Evolutionary conservation across 2,888 invertebrate genomes (phyloP), one percentile per base, ranked within the genome.

Genomic region (Archips xylosteana): DNA sequence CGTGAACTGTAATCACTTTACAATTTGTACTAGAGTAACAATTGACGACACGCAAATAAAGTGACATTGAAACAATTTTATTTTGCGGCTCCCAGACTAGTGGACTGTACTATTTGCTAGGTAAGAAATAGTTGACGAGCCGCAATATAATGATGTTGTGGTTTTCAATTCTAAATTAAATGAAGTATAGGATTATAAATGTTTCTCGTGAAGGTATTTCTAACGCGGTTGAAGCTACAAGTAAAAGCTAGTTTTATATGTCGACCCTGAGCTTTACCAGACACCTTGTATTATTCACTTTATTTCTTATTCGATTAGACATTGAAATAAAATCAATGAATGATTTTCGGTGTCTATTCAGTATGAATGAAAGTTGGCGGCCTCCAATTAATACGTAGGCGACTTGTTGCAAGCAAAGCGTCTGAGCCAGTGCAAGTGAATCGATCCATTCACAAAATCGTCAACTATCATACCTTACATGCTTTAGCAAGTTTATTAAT

Each of bases 341-440:
- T 51, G n/a, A 15, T 54, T 54, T 64, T 34, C 32, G 49, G 51
- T 42, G 45, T 74, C 64, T 70, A 70, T 63, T 63, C 36, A 36
- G 83, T 86, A 90, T 94, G 92, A 94, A 94, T 92, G 94, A 94
- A 94, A 94, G 94, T 93, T 91, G 93, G 86, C 89, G 94, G 91
- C 94, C 94, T 94, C 92, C 90, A 85, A 76, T 78, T 76, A 73
- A 76, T 76, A 87, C 90, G 94, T 94, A 89, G 94, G 94, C 89
- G 92, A 86, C 76, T 86, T 92, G 91, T 89, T 90, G 92, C 91
- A 36, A 13, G 92, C 90, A 23, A 3, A 79, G 77, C 70, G 71
- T 76, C 69, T 71, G 57, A 61, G 74, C 75, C 70, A 76, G 75
- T 72, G 74, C 75, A 70, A 76, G 75, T 72, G 67, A 57, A 74